Percentiles rank a stretch among this genome's conserved stretches.
Evolutionary conservation across 2,888 invertebrate species (phyloP).

Genomic region (Noctua janthina): DNA sequence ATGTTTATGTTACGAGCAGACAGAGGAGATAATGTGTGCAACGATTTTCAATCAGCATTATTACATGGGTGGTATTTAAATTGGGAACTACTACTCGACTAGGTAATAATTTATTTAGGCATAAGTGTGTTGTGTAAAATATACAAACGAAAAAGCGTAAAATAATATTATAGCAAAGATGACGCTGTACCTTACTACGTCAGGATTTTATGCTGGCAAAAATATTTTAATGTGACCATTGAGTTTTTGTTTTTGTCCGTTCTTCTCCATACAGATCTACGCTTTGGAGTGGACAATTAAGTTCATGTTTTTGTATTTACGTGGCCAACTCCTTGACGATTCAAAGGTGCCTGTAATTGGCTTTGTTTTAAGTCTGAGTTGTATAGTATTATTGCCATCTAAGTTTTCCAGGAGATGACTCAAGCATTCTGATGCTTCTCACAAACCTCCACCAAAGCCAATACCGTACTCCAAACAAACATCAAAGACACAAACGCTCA

Average conservation of each 20-base stretch:
- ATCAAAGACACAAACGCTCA: conserved; percentile 31
- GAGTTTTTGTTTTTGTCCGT: not conserved
- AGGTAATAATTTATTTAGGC: not conserved
- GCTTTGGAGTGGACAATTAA: not conserved
- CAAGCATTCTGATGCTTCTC: not conserved
- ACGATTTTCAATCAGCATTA: conserved; percentile 38
- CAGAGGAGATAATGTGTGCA: conserved; percentile 19
- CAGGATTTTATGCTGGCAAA: not conserved
- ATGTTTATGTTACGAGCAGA: conserved; percentile 33
- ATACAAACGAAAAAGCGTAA: not conserved
- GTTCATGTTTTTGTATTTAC: not conserved
- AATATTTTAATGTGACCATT: not conserved
- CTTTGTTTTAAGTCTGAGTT: too few relatives aligned
- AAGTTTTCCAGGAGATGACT: not conserved
- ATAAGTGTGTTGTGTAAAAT: not conserved
- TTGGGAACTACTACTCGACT: not conserved
- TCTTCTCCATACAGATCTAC: not conserved
- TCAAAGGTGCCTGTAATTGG: not conserved
- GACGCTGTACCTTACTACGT: too few relatives aligned
- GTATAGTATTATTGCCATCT: not conserved
- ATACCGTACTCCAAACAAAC: not conserved
- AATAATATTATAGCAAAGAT: not conserved
- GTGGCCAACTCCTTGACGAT: not conserved
- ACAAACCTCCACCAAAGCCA: not conserved
- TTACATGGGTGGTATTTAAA: not conserved